Percentiles rank a stretch among this genome's conserved stretches.
Conservation (phyloP, 2,888 invertebrate species). For the Thereva nobilitata region DNA sequence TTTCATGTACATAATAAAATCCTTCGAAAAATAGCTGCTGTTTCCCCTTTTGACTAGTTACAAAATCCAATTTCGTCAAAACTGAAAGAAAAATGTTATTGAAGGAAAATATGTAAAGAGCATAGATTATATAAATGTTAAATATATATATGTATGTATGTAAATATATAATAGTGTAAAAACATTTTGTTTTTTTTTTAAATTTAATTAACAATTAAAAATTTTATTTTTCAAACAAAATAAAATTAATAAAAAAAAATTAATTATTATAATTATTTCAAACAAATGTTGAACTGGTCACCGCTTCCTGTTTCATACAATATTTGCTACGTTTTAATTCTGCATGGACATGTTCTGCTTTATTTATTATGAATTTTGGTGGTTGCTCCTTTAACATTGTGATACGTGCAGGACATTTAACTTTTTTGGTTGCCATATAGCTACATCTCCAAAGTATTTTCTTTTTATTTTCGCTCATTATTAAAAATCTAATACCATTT, state of each 20-base stretch:
- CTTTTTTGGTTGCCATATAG: conserved; percentile 58
- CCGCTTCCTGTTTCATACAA: conserved; percentile 49
- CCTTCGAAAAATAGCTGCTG: conserved; percentile 50
- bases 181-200: too few species aligned
- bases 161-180: background rate
- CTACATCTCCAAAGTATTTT: conserved; percentile 58
- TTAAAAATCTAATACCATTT: conserved; percentile 56
- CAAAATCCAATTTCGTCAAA: conserved; percentile 34
- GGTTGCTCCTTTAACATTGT: conserved; percentile 57
- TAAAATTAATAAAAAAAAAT: conserved; percentile 13
- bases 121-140: background rate
- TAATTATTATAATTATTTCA: background rate
- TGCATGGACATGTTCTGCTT: conserved; percentile 57
- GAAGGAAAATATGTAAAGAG: background rate
- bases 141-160: background rate
- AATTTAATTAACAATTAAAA: too few species aligned
- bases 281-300: conserved; percentile 36
- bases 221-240: background rate
- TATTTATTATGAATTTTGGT: conserved; percentile 57
- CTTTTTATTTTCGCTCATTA: conserved; percentile 59
- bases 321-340: conserved; percentile 57
- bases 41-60: conserved; percentile 55
- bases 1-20: conserved; percentile 54
- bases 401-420: conserved; percentile 58
- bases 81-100: conserved; percentile 25